phyloP scores from a whole-genome alignment of 2,888 invertebrate species.

The Mellilla xanthometata region DNA sequence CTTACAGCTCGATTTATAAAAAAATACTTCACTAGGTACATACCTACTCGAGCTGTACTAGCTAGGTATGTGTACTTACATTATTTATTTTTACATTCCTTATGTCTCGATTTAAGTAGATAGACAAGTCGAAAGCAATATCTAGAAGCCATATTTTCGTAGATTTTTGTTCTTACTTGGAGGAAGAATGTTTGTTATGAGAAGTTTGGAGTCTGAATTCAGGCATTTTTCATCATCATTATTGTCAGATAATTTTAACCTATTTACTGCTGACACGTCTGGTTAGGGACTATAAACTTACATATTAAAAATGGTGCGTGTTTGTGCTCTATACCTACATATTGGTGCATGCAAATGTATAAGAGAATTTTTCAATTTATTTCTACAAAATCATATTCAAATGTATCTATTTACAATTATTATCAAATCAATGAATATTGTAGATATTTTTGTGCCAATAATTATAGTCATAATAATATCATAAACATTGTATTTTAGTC shows the following conservation, averaged over 20 bases:
- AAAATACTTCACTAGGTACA: not conserved
- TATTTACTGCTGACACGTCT: too few species aligned
- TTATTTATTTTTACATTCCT: slow-evolving; percentile 16
- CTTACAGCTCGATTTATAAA: not conserved
- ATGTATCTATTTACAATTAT: slow-evolving; percentile 18
- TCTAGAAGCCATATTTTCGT: slow-evolving; percentile 10
- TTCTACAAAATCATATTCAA: slow-evolving; percentile 4
- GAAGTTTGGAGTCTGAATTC: too few species aligned
- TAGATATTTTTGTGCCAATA: slow-evolving; percentile 37
- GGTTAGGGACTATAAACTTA: too few species aligned
- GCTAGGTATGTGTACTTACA: not conserved
- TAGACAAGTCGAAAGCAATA: slow-evolving; percentile 7
- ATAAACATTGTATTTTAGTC: slow-evolving; percentile 27
- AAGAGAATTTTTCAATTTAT: not conserved
- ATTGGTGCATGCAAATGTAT: not conserved
- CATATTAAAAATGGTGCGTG: too few species aligned
- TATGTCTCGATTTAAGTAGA: slow-evolving; percentile 6
- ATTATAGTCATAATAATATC: slow-evolving; percentile 26
- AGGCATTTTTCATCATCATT: too few species aligned
- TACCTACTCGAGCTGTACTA: too few species aligned
- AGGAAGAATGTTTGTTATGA: too few species aligned
- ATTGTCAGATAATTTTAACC: too few species aligned
- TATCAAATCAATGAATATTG: slow-evolving; percentile 15
- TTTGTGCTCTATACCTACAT: too few species aligned
- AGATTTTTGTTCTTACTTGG: not conserved